Conservation (phyloP, 2,888 invertebrate species). For the Alloplasta piceator region DNA sequence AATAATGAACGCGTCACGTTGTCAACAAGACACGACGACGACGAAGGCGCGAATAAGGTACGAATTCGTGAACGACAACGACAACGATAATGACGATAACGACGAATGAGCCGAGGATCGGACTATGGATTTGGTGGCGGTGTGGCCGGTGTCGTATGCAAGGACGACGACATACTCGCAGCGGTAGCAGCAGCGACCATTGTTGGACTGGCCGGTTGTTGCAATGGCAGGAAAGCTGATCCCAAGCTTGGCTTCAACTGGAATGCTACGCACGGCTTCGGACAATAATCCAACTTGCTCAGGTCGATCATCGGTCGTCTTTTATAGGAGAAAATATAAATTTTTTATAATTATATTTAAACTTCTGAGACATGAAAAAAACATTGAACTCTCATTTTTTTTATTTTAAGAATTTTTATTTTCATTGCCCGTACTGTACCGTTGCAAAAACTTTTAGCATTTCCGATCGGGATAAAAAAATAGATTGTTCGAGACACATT, state of each 20-base stretch:
- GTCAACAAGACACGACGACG: slow-evolving; percentile 61
- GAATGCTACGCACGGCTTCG: slow-evolving; percentile 89
- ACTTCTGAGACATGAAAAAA: too few species aligned
- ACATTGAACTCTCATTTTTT: too few species aligned
- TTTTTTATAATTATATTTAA: neutral
- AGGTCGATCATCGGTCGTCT: slow-evolving; percentile 84
- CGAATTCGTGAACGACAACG: slow-evolving; percentile 56
- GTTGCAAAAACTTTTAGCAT: too few species aligned
- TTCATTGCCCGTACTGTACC: too few species aligned
- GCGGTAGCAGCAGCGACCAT: slow-evolving; percentile 71
- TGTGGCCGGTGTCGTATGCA: slow-evolving; percentile 81
- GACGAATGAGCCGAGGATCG: slow-evolving; percentile 74
- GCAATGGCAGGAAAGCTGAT: slow-evolving; percentile 92
- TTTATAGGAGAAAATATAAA: slow-evolving; percentile 65
- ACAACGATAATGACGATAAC: slow-evolving; percentile 75
- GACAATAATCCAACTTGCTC: slow-evolving; percentile 83
- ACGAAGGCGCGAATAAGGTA: slow-evolving; percentile 74
- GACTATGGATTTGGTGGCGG: slow-evolving; percentile 83
- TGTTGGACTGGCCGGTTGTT: slow-evolving; percentile 82
- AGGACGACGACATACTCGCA: slow-evolving; percentile 77
- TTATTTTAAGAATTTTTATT: too few species aligned
- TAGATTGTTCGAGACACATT: too few species aligned
- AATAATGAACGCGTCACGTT: slow-evolving; percentile 57
- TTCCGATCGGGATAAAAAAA: too few species aligned
- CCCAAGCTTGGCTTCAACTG: slow-evolving; percentile 91